Conservation (phyloP, 2,797 vertebrate genomes). For the Paguma larvata region DNA sequence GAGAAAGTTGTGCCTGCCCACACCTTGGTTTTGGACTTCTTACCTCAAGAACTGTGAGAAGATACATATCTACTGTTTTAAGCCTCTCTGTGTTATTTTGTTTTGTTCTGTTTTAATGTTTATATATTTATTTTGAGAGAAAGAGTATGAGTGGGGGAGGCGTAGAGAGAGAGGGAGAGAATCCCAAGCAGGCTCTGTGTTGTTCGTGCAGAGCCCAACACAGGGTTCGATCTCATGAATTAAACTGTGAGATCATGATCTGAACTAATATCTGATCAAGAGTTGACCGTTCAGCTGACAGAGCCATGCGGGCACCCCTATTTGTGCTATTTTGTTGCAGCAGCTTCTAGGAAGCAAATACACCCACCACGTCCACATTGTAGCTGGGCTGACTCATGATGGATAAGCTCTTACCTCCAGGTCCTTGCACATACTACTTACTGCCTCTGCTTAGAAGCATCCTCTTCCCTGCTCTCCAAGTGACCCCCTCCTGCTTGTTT, state of each 20-base stretch:
- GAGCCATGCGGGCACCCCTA: too few species aligned
- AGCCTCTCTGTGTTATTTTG: neutral
- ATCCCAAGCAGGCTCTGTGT: too few species aligned
- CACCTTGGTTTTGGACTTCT: neutral
- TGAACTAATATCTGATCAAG: too few species aligned
- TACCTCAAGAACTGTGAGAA: neutral
- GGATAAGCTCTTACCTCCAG: neutral
- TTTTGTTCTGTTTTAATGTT: too few species aligned
- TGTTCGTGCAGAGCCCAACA: too few species aligned
- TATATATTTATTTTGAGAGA: too few species aligned
- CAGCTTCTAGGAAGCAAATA: neutral
- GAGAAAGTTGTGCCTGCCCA: neutral
- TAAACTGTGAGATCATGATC: too few species aligned
- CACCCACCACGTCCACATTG: rapidly evolving
- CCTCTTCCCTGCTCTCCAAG: neutral
- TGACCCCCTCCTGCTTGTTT: neutral
- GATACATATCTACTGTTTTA: neutral
- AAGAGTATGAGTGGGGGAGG: too few species aligned
- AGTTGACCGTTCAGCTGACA: too few species aligned
- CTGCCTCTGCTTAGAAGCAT: neutral
- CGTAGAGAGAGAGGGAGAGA: too few species aligned
- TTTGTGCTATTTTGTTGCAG: neutral
- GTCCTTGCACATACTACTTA: neutral
- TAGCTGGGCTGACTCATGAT: neutral
- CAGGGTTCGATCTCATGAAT: too few species aligned